These are phyloP conservation scores for Brachyhypopomus gauderio DNA, from an alignment of 2,113 vertebrate genomes.

Conservation along the genomic window DNA sequence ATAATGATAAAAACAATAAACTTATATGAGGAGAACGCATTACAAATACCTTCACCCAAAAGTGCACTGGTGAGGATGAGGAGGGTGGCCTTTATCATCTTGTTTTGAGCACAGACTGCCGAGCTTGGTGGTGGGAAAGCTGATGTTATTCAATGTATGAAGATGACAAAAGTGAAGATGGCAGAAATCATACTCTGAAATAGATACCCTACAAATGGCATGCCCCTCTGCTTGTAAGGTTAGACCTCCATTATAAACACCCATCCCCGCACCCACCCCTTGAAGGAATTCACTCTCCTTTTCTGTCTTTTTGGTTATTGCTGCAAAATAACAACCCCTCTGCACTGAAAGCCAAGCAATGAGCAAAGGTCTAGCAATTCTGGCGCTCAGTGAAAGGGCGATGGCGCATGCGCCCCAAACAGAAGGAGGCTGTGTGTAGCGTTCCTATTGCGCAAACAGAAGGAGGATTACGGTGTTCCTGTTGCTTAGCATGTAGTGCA, in stretches of 20 bases:
- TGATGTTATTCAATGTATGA: background rate
- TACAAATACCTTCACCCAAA: slow-evolving; percentile 46
- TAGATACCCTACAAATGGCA: background rate
- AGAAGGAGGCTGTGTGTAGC: too few relatives aligned
- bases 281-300: background rate
- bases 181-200: slow-evolving; percentile 16
- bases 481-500: too few relatives aligned
- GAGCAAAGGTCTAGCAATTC: too few relatives aligned
- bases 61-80: slow-evolving; percentile 37
- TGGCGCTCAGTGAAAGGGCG: too few relatives aligned
- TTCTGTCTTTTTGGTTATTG: background rate
- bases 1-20: too few relatives aligned
- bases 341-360: too few relatives aligned
- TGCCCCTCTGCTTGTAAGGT: background rate
- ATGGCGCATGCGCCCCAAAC: too few relatives aligned
- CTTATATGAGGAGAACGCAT: background rate
- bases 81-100: slow-evolving; percentile 24
- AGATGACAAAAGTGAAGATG: background rate
- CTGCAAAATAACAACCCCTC: background rate
- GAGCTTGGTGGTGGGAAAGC: background rate
- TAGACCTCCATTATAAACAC: background rate
- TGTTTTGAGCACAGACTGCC: slow-evolving; percentile 34
- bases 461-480: too few relatives aligned
- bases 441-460: too few relatives aligned
- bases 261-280: background rate